Evolutionary conservation across 2,888 invertebrate genomes (phyloP).

Genomic region (Meliscaeva auricollis): DNA sequence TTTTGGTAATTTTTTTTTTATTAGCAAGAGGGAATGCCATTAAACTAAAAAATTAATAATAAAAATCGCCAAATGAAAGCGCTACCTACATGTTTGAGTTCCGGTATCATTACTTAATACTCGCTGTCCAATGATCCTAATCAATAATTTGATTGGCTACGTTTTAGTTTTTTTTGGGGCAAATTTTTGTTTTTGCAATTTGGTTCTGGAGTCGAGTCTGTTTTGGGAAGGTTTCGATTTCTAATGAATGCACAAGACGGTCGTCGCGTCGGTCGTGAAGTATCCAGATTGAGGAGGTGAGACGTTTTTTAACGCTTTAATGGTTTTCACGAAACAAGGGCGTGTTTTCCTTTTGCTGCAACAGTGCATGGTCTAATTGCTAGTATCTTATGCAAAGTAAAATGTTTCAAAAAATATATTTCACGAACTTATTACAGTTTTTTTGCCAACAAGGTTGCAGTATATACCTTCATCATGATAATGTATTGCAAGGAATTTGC

Average conservation of each 20-base stretch:
- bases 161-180: constrained; percentile 36
- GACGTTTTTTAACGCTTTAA: constrained; percentile 48
- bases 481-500: neutral
- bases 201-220: neutral
- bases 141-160: constrained; percentile 50
- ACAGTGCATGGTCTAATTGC: constrained; percentile 45
- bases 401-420: constrained; percentile 15
- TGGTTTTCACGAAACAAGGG: constrained; percentile 62
- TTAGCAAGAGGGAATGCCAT: too few relatives aligned
- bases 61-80: constrained; percentile 43
- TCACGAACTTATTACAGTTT: constrained; percentile 17
- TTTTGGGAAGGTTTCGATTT: constrained; percentile 1
- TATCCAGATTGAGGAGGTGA: neutral
- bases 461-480: neutral
- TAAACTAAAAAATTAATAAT: neutral
- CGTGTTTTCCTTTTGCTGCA: constrained; percentile 37
- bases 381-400: neutral
- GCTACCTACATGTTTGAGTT: constrained; percentile 36
- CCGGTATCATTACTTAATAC: constrained; percentile 69
- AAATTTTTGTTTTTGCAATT: constrained; percentile 44
- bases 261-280: neutral
- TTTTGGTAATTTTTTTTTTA: neutral
- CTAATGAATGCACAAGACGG: constrained; percentile 8
- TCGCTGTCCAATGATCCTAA: constrained; percentile 61
- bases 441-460: constrained; percentile 7